Base-by-base conservation (phyloP, 2,888 invertebrate species). In the Drosophila prolongata region DNA sequence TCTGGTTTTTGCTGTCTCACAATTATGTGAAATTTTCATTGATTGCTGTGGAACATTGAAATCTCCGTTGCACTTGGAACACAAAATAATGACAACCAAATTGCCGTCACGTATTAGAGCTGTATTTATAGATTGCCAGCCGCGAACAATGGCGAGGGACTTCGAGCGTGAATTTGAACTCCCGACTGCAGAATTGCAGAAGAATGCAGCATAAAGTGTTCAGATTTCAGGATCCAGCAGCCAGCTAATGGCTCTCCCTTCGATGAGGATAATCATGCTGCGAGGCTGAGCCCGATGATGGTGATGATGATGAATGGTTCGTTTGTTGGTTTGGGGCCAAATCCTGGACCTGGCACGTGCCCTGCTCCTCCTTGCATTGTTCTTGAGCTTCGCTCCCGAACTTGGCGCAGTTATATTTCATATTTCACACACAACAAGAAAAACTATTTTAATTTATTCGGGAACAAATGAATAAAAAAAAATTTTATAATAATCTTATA, bases 401-500 rank as follows among this genome's bases (percentile, higher is more conserved):
- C 80, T 75, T 80, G 73, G 70, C 72, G 85, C 83, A 85, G 83
- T 85, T 83, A 83, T 83, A 87, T 83, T 83, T 83, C 85, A 83
- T 83, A 83, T 80, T 86, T 82, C 59, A 35, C 14, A 13, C 42
- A 64, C 42, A 30, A 11, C 6, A 6, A 60, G 10, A 40, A 60
- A 60, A 10, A 34, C 6, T 24, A 24, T 24, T 24, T 24, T 24
- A 0, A 4, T 24, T 24, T 24, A 24, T 24, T 24, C 0, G 4
- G 24, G 4, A 24, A 19, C 3, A 19, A 19, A 19, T 19, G 19
- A 19, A 19, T 19, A 19, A 19, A 19, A 19, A n/a, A n/a, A 19
- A 19, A 2, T 19, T 19, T 0, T 19, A 2, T 19, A 19, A 19
- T 19, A 2, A 19, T 1, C 19, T 19, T 19, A 2, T 19, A 19